These are phyloP conservation scores for Pseudolaguvia tuberculata DNA, from an alignment of 2,113 vertebrate genomes.

Conservation along the genomic window DNA sequence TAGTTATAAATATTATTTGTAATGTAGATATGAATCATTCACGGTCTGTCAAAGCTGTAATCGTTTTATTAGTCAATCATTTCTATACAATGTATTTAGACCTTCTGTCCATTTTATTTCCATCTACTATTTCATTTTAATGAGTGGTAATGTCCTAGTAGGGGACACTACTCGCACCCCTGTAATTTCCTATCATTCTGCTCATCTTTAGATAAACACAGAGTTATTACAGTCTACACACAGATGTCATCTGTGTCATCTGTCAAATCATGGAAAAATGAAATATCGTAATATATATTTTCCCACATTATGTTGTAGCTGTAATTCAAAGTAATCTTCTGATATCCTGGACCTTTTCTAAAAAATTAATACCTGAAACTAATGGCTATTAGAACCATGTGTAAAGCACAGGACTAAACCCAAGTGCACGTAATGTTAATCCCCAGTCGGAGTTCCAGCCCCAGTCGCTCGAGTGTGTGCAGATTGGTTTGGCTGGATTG, in stretches of 20 bases:
- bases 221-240: not conserved
- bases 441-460: not conserved
- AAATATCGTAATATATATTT: too few species aligned
- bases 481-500: constrained; percentile 10
- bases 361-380: too few species aligned
- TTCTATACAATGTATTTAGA: not conserved
- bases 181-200: not conserved
- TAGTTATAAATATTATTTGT: not conserved
- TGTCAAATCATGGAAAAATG: not conserved
- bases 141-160: not conserved
- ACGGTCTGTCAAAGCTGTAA: not conserved
- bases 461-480: not conserved
- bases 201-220: not conserved
- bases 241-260: not conserved
- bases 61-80: too few species aligned
- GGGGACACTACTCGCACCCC: not conserved
- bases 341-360: not conserved
- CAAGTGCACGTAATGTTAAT: not conserved
- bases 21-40: too few species aligned
- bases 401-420: not conserved
- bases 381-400: not conserved
- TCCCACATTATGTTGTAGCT: too few species aligned
- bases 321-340: too few species aligned
- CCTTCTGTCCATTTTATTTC: not conserved
- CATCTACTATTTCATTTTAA: not conserved